Conservation (phyloP, 2,797 vertebrate species). For the Cossypha caffra region DNA sequence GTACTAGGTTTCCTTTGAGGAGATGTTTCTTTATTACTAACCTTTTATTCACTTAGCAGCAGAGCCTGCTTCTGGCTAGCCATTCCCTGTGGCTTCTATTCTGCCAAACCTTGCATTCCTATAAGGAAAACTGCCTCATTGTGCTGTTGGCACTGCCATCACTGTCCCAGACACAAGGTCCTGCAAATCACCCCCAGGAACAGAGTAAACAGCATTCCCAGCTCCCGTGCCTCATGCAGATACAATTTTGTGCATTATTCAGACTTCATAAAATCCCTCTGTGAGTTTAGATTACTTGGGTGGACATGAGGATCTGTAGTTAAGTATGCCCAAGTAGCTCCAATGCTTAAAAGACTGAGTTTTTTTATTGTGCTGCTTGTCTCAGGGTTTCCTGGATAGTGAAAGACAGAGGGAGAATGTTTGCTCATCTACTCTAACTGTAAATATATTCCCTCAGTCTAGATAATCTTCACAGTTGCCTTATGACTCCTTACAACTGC, state of each 20-base stretch:
- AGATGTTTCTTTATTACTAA: neutral
- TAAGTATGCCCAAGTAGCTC: neutral
- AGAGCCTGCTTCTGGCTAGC: neutral
- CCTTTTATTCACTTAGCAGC: neutral
- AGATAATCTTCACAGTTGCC: neutral
- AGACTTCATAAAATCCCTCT: neutral
- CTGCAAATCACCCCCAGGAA: neutral
- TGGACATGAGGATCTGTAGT: neutral
- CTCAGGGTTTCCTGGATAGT: neutral
- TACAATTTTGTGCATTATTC: neutral
- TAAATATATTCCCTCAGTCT: neutral
- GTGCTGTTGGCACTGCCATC: neutral
- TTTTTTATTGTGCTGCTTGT: neutral
- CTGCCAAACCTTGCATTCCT: neutral
- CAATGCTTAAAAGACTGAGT: neutral
- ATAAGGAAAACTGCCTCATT: neutral
- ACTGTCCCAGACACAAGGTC: neutral
- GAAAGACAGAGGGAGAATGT: neutral
- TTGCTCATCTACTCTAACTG: neutral
- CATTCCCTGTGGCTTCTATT: neutral
- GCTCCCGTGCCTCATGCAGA: rapidly evolving
- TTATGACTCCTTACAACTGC: neutral
- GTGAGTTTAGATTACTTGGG: neutral
- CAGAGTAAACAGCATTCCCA: neutral
- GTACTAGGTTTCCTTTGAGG: neutral